These are phyloP conservation scores for Epiperipatus broadwayi DNA, from an alignment of 2,888 invertebrate genomes.

Conservation along the genomic window DNA sequence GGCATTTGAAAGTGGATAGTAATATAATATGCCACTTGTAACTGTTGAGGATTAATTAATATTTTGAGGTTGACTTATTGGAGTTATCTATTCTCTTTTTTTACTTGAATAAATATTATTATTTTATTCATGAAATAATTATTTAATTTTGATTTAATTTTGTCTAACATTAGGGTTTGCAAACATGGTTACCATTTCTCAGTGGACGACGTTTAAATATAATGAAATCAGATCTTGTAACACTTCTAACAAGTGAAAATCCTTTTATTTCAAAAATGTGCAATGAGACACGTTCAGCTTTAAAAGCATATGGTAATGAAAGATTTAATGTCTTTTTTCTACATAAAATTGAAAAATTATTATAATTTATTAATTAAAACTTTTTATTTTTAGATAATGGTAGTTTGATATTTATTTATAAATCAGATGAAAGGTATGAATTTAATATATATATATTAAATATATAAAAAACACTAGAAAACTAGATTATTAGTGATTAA, in stretches of 20 bases:
- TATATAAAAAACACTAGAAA: no score
- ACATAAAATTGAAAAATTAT: conserved; percentile 17
- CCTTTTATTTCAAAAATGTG: conserved; percentile 51
- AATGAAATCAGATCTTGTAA: conserved; percentile 51
- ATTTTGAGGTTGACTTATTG: no score
- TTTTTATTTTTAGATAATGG: conserved; percentile 37
- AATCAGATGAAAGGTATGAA: conserved; percentile 28
- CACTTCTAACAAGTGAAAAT: conserved; percentile 56
- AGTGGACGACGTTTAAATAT: conserved; percentile 49
- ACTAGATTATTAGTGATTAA: no score
- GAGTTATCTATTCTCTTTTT: no score
- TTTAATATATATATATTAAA: conserved; percentile 1
- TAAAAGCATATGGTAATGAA: conserved; percentile 45
- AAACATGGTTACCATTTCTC: conserved; percentile 49
- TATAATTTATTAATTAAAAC: conserved; percentile 13
- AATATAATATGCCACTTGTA: no score
- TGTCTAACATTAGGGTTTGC: conserved; percentile 47
- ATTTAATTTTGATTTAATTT: no score
- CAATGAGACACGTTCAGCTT: conserved; percentile 42
- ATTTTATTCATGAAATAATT: no score
- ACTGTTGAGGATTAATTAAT: no score
- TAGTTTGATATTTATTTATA: conserved; percentile 53
- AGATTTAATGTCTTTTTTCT: conserved; percentile 12
- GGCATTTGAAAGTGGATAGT: no score
- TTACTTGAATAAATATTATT: no score